Conservation (phyloP, 1,140 invertebrate genomes). For the Drosophila erecta region DNA sequence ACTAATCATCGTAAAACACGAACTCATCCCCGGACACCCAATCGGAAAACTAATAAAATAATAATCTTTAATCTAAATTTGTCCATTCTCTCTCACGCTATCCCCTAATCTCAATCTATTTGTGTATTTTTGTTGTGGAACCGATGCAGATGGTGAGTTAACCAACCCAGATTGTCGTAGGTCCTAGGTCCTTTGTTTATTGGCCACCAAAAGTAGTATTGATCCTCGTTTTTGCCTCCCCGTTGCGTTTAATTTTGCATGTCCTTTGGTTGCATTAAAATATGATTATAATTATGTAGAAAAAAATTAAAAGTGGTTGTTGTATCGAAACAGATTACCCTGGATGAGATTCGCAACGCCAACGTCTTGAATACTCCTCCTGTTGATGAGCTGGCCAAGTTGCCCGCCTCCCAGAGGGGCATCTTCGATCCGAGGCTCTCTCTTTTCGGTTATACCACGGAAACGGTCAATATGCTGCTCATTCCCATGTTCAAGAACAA, state of each 20-base stretch:
- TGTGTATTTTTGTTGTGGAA: constrained; percentile 44
- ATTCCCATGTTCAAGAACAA: constrained; percentile 98
- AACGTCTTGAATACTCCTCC: constrained; percentile 81
- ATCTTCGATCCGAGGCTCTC: constrained; percentile 93
- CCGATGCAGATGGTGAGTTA: constrained; percentile 71
- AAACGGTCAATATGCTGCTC: constrained; percentile 97
- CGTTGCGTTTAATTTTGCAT: constrained; percentile 43
- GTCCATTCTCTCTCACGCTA: constrained; percentile 69
- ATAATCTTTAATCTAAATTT: constrained; percentile 60
- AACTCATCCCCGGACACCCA: constrained; percentile 43
- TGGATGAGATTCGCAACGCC: constrained; percentile 86
- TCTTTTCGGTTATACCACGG: constrained; percentile 97
- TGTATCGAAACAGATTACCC: constrained; percentile 85
- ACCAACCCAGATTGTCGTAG: constrained; percentile 14
- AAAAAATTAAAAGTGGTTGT: background rate
- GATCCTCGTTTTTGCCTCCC: constrained; percentile 22
- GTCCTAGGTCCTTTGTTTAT: constrained; percentile 14
- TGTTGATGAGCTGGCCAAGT: constrained; percentile 83
- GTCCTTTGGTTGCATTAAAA: constrained; percentile 7
- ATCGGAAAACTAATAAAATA: constrained; percentile 21
- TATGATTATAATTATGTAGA: too few species aligned
- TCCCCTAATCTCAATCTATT: constrained; percentile 34
- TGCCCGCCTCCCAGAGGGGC: constrained; percentile 85
- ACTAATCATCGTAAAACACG: constrained; percentile 43
- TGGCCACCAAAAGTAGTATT: constrained; percentile 10